These are phyloP conservation scores for Corydoras maculifer DNA, from an alignment of 2,113 vertebrate genomes.

Conservation along the genomic window DNA sequence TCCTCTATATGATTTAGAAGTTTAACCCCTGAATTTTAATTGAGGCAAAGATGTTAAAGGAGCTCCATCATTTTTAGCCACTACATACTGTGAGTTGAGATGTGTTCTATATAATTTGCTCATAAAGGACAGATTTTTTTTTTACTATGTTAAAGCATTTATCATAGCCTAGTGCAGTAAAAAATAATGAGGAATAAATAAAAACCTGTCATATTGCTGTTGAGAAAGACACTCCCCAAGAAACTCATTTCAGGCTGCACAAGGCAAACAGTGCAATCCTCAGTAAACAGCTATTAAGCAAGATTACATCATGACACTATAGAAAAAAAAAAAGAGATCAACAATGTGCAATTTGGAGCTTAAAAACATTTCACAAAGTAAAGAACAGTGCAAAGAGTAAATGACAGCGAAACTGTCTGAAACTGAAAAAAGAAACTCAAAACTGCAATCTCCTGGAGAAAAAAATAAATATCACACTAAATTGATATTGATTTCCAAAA, in stretches of 20 bases:
- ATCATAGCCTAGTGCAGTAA: not conserved
- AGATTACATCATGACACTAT: slow-evolving; percentile 22
- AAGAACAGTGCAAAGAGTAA: slow-evolving; percentile 5
- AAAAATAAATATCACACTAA: slow-evolving; percentile 36
- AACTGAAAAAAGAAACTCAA: not conserved
- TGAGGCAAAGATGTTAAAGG: not conserved
- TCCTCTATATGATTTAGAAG: not conserved
- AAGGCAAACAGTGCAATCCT: slow-evolving; percentile 24
- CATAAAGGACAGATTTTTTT: slow-evolving; percentile 5
- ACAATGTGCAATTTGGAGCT: slow-evolving; percentile 8
- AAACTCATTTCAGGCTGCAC: slow-evolving; percentile 19
- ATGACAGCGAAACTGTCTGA: no score
- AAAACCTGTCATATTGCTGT: not conserved
- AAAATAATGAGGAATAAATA: slow-evolving; percentile 5
- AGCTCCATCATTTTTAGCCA: slow-evolving; percentile 4
- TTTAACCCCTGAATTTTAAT: not conserved
- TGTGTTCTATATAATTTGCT: not conserved
- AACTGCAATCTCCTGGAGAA: not conserved
- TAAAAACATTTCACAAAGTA: slow-evolving; percentile 1
- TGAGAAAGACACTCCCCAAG: slow-evolving; percentile 1
- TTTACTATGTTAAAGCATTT: slow-evolving; percentile 3
- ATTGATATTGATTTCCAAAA: slow-evolving; percentile 60
- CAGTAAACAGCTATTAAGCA: slow-evolving; percentile 16
- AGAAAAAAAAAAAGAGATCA: not conserved
- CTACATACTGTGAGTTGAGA: not conserved